Evolutionary conservation across 1,140 invertebrate genomes (phyloP), one percentile per base, ranked within the genome.

Genomic region (Drosophila kurseongensis): DNA sequence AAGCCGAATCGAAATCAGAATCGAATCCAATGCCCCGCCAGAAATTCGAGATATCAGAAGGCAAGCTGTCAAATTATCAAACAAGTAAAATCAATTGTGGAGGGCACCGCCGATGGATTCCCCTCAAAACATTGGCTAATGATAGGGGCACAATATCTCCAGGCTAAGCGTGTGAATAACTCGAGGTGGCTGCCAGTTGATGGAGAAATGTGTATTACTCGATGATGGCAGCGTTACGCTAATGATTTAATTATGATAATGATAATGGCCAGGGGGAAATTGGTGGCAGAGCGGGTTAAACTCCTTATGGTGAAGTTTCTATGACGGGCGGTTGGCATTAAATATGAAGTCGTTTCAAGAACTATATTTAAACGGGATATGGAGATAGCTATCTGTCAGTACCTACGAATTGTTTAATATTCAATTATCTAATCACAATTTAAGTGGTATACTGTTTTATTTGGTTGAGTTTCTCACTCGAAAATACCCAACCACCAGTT

Each of bases 191-290:
- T 59, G 54, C 57, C 56, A 62, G 41, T 56, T 51, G 75, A 57
- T 57, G 60, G 29, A 69, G 67, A 52, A 59, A 40, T 61, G 48
- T 63, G 51, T 62, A 59, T 66, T 66, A 50, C 66, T 55, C 18
- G 54, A 57, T 56, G 47, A 55, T 57, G 45, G 45, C 57, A 80
- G 62, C 58, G 61, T 66, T 56, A 62, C 67, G 52, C 80, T 89
- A 89, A 88, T 89, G 84, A 83, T 82, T 88, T 83, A 77, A 89
- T 88, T 88, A 89, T 89, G 79, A 69, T 80, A 89, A 86, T 86
- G 56, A 66, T 69, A 45, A 77, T 83, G 45, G 45, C 75, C 56
- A 54, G 27, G 65, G 62, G 52, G 57, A 48, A 41, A 27, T n/a
- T 41, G n/a, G 13, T 14, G 14, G 40, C n/a, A 6, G 29, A 72